Evolutionary conservation across 2,888 invertebrate genomes (phyloP), one percentile per base, ranked within the genome.

Genomic region (Pocota personata): DNA sequence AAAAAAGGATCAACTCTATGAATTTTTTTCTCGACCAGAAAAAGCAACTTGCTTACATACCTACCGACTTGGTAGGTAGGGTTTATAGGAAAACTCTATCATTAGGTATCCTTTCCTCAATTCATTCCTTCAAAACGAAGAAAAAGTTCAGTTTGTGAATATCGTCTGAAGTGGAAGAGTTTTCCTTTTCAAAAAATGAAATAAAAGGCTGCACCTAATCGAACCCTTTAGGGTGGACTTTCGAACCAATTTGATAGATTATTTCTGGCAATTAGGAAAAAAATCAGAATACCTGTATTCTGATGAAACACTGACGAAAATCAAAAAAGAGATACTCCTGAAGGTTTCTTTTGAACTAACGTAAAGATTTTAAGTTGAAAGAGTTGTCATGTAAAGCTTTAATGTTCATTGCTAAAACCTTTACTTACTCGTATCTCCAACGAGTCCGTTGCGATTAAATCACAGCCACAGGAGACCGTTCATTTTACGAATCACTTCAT

Each of bases 401-500:
- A 66, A 66, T 35, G 21, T 32, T 12, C 35, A 21, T n/a, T 30
- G 16, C 50, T 7, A 19, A 58, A 32, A 14, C 55, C 10, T n/a
- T 5, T 27, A 16, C 40, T 6, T 12, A 14, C 24, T 2, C 4
- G 24, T 24, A 40, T 27, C 19, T 27, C 35, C 12, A 24, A 16
- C 14, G 40, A 10, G 16, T 66, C 35, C 16, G 43, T 19, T 69
- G 3, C 48, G 30, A 52, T 62, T 14, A 73, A 73, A 73, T 27
- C 35, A 27, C 62, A 55, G 55, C 30, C 55, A 35, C n/a, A n/a
- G n/a, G 55, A 35, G 55, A 60, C 14, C 30, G 27, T 69, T 71
- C 69, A 58, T 50, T 69, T 79, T 64, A 62, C 55, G 69, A 79
- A 64, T 73, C 84, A 84, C 79, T 79, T 84, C 50, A 79, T 84